Evolutionary conservation across 1,140 invertebrate species (phyloP).

Genomic region (Phthorimaea operculella): DNA sequence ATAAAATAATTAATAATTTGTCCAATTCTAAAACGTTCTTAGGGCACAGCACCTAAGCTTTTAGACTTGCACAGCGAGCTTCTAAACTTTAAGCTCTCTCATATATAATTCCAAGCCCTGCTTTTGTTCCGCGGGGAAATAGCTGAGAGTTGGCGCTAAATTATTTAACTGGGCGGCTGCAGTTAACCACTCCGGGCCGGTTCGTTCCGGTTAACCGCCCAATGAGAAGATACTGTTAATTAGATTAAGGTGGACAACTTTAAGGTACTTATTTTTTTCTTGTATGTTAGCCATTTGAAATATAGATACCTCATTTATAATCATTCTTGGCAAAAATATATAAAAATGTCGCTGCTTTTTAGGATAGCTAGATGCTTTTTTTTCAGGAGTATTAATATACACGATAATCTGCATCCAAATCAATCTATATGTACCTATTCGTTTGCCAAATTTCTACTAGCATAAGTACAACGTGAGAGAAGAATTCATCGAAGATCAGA

Average conservation of each 20-base stretch:
- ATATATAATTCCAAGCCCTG: slow-evolving; percentile 65
- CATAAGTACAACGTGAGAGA: no score
- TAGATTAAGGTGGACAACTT: neutral
- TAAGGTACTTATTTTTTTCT: no score
- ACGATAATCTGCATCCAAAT: no score
- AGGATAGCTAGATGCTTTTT: no score
- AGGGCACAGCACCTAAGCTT: slow-evolving; percentile 43
- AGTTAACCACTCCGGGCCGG: slow-evolving; percentile 19
- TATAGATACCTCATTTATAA: no score
- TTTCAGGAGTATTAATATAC: no score
- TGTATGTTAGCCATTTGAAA: no score
- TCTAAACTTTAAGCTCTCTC: slow-evolving; percentile 66
- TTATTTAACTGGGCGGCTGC: slow-evolving; percentile 40
- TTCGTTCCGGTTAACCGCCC: neutral
- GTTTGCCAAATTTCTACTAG: no score
- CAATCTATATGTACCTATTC: no score
- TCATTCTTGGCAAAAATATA: no score
- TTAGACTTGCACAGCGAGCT: slow-evolving; percentile 64
- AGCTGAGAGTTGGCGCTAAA: slow-evolving; percentile 59
- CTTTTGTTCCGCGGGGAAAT: slow-evolving; percentile 64
- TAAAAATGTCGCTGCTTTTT: no score
- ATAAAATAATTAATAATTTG: neutral
- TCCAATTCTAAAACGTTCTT: slow-evolving; percentile 28
- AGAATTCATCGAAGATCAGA: no score
- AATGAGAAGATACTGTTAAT: neutral